phyloP scores from a whole-genome alignment of 1,140 invertebrate species.

The Diorhabda elongata region DNA sequence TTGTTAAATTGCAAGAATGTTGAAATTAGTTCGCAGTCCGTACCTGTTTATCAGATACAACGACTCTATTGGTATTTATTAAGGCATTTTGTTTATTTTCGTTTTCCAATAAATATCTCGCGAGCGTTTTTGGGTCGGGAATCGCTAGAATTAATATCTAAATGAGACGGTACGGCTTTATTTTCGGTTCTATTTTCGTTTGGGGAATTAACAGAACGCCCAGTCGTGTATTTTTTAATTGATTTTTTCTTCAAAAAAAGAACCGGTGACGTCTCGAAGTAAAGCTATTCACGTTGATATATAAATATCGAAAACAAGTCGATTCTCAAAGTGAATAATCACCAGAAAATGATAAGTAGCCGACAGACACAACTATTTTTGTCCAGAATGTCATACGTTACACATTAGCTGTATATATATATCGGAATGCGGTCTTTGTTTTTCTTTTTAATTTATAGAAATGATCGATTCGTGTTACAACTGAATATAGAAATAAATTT shows the following conservation, averaged over 20 bases:
- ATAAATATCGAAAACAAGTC: not conserved
- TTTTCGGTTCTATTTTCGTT: slow-evolving; percentile 17
- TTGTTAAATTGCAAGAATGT: too few relatives aligned
- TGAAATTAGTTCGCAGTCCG: not conserved
- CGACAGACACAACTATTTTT: not conserved
- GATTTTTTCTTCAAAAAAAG: slow-evolving; percentile 14
- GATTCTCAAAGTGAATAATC: slow-evolving; percentile 1
- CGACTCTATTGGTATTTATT: slow-evolving; percentile 21
- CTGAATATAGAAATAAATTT: too few relatives aligned
- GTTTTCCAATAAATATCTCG: slow-evolving; percentile 22
- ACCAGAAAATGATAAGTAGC: slow-evolving; percentile 2
- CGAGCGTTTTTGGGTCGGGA: slow-evolving; percentile 10
- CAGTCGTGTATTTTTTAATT: slow-evolving; percentile 18
- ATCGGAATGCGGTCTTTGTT: too few relatives aligned
- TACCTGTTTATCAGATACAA: slow-evolving; percentile 9
- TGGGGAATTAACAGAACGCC: slow-evolving; percentile 8
- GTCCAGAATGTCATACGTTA: not conserved
- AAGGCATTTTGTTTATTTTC: slow-evolving; percentile 23
- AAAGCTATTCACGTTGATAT: not conserved
- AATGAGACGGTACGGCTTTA: slow-evolving; percentile 16
- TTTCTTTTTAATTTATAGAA: too few relatives aligned
- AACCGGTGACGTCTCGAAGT: not conserved
- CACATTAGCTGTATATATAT: not conserved
- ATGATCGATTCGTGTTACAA: too few relatives aligned
- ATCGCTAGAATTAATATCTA: slow-evolving; percentile 18